Conservation (phyloP, 2,888 invertebrate genomes). For the Tenthredo notha region DNA sequence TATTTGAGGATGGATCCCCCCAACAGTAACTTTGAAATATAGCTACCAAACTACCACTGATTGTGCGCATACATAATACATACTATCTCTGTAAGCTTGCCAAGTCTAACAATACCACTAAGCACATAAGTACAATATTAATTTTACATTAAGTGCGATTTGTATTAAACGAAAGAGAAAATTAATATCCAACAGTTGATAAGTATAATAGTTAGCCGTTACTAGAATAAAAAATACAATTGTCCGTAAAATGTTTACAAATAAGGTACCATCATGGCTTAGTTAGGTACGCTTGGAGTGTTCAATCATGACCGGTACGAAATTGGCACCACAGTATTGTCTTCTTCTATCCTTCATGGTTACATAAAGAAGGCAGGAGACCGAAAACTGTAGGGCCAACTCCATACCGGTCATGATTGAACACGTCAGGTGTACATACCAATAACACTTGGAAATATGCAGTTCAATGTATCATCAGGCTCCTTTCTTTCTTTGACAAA, state of each 20-base stretch:
- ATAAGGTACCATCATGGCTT: neutral
- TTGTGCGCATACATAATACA: conserved; percentile 48
- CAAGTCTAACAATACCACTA: conserved; percentile 51
- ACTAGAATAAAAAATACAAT: conserved; percentile 11
- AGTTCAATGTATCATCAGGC: conserved; percentile 1
- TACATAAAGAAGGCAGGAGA: too few species aligned
- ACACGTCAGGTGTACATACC: too few species aligned
- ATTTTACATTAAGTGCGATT: conserved; percentile 41
- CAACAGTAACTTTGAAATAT: conserved; percentile 30
- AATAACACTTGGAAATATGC: conserved; percentile 24
- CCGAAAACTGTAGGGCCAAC: too few species aligned
- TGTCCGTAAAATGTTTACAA: neutral
- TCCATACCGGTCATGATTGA: too few species aligned
- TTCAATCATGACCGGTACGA: too few species aligned
- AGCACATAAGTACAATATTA: conserved; percentile 52
- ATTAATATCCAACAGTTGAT: conserved; percentile 11
- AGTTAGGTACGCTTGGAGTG: neutral
- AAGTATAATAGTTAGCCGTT: conserved; percentile 28
- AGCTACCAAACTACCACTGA: conserved; percentile 49
- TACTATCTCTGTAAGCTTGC: conserved; percentile 45
- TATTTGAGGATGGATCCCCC: neutral
- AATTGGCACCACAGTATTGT: too few species aligned
- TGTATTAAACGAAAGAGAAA: conserved; percentile 13
- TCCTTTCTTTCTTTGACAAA: neutral
- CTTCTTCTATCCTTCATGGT: too few species aligned